Percentiles rank a stretch among this genome's conserved stretches.
These are phyloP conservation scores for Tenualosa thibaudeaui DNA, from an alignment of 2,797 vertebrate genomes.

Conservation along the genomic window DNA sequence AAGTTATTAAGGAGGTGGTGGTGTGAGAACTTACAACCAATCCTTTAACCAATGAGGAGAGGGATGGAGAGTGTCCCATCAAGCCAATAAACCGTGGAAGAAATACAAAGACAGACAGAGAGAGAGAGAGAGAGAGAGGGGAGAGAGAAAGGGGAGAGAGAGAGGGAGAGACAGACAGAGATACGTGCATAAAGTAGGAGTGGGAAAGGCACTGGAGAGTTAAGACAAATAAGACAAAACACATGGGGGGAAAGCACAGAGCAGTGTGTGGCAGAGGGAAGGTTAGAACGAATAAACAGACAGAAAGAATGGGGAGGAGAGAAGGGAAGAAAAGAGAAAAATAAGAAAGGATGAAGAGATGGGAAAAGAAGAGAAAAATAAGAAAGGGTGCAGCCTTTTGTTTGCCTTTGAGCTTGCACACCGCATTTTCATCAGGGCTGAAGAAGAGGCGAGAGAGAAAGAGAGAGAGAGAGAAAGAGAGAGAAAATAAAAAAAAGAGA, in stretches of 20 bases:
- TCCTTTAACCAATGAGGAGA: not conserved
- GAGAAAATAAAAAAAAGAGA: not conserved
- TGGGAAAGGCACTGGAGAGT: not conserved
- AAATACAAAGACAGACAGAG: not conserved
- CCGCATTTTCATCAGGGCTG: constrained; percentile 47
- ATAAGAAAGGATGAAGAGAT: not conserved
- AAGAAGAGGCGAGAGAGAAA: constrained; percentile 19
- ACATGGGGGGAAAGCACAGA: not conserved
- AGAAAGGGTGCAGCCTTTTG: constrained; percentile 25
- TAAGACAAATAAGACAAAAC: not conserved
- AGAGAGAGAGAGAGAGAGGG: not conserved
- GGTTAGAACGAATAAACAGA: not conserved
- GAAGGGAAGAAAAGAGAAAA: not conserved
- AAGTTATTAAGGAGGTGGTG: not conserved
- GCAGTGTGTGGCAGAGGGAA: not conserved
- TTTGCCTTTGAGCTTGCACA: constrained; percentile 27
- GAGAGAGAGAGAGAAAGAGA: not conserved
- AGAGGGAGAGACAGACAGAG: not conserved
- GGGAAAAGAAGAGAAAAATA: not conserved
- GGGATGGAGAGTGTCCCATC: not conserved
- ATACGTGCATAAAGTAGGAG: not conserved
- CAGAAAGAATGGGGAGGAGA: not conserved
- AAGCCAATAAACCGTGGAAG: not conserved
- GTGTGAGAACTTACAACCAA: not conserved
- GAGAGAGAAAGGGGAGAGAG: not conserved